A percentile compares a stretch with the other conserved stretches of the same genome.
These are phyloP conservation scores for Dolichoris vasculosae DNA, from an alignment of 1,140 invertebrate genomes.

Conservation along the genomic window DNA sequence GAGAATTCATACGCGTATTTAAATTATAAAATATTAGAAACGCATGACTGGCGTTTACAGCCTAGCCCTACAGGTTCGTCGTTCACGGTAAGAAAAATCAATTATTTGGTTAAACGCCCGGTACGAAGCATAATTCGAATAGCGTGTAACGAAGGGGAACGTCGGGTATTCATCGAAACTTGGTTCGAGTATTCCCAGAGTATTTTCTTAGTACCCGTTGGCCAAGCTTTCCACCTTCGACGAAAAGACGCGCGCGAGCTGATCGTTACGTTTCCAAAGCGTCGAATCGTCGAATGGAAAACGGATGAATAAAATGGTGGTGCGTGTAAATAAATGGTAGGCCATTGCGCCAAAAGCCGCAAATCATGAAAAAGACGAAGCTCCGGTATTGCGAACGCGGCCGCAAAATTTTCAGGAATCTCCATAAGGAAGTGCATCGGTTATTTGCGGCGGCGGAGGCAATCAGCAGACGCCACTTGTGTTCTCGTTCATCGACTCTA, in stretches of 20 bases:
- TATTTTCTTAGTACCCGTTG: background rate
- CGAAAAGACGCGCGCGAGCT: background rate
- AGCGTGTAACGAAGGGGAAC: background rate
- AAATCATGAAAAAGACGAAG: slow-evolving; percentile 7
- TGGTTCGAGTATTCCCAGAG: background rate
- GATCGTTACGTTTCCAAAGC: background rate
- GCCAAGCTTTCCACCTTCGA: background rate
- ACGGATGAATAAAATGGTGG: background rate
- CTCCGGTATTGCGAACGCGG: no score
- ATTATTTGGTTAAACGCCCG: background rate
- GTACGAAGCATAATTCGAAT: background rate
- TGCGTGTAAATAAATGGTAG: background rate
- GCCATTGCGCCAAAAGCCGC: background rate
- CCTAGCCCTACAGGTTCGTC: background rate
- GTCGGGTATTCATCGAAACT: background rate
- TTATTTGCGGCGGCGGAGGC: slow-evolving; percentile 25
- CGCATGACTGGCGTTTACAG: background rate
- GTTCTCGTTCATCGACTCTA: slow-evolving; percentile 19
- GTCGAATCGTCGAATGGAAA: background rate
- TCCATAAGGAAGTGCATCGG: slow-evolving; percentile 44
- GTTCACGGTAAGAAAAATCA: background rate
- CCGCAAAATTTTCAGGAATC: slow-evolving; percentile 48
- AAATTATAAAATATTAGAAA: background rate
- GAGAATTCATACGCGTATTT: background rate
- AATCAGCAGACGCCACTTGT: slow-evolving; percentile 13